These are phyloP conservation scores for Catamblyrhynchus diadema DNA, from an alignment of 2,797 vertebrate genomes.

Conservation along the genomic window DNA sequence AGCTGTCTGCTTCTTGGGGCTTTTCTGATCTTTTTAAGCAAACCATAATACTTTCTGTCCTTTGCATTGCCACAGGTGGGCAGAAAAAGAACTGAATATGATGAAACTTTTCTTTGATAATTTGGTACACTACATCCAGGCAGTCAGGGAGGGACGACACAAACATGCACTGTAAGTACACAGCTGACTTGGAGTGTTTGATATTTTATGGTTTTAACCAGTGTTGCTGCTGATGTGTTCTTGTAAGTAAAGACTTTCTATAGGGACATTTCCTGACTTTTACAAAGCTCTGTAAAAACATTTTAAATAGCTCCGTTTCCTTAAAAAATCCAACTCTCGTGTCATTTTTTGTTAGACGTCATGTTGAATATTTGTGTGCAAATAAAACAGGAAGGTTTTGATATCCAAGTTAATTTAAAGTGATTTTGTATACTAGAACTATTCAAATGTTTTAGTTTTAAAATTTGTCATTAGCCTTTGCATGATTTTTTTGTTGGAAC, in stretches of 20 bases:
- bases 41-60: background rate
- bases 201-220: background rate
- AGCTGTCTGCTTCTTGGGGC: background rate
- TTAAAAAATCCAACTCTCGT: rapidly evolving
- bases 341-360: background rate
- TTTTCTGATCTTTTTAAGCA: background rate
- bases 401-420: background rate
- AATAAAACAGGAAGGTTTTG: background rate
- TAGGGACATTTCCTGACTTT: background rate
- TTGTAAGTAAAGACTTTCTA: background rate
- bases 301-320: background rate
- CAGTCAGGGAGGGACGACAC: conserved; percentile 89
- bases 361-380: background rate
- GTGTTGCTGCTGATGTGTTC: background rate
- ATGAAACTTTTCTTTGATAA: conserved; percentile 99
- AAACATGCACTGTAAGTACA: conserved; percentile 92
- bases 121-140: conserved; percentile 95
- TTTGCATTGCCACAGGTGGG: conserved; percentile 86
- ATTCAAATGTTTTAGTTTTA: background rate
- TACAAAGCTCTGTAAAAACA: background rate
- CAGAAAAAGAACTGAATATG: conserved; percentile 98
- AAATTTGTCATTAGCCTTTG: background rate
- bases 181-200: background rate
- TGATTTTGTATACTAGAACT: background rate
- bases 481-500: background rate